phyloP scores from a whole-genome alignment of 1,140 invertebrate genomes.

The Drosophila gunungcola region DNA sequence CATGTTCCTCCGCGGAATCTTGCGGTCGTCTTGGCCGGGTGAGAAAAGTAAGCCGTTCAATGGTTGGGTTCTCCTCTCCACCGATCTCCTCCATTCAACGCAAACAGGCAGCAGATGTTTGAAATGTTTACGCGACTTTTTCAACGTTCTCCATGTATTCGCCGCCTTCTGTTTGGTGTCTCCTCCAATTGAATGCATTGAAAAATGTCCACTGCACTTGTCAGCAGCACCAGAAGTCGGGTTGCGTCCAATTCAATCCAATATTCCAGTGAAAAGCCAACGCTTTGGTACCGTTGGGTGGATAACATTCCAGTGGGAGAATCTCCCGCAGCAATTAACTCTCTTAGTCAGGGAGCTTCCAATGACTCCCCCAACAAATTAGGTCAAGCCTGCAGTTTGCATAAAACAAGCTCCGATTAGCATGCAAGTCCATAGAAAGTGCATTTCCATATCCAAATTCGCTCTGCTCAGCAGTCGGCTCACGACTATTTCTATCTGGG shows the following conservation, averaged over 20 bases:
- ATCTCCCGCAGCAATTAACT: slow-evolving; percentile 48
- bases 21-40: slow-evolving; percentile 51
- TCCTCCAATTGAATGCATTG: slow-evolving; percentile 54
- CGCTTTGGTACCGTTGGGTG: slow-evolving; percentile 54
- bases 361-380: slow-evolving; percentile 45
- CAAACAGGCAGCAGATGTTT: slow-evolving; percentile 64
- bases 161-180: slow-evolving; percentile 31
- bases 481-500: slow-evolving; percentile 59
- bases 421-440: slow-evolving; percentile 57
- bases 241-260: too few relatives aligned
- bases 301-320: slow-evolving; percentile 14
- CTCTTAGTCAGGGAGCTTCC: slow-evolving; percentile 27
- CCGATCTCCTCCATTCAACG: slow-evolving; percentile 41
- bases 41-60: slow-evolving; percentile 72
- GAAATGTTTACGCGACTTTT: slow-evolving; percentile 73
- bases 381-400: slow-evolving; percentile 62
- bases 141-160: slow-evolving; percentile 43
- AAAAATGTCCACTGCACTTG: slow-evolving; percentile 69
- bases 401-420: slow-evolving; percentile 40
- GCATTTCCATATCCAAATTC: slow-evolving; percentile 63
- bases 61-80: not conserved
- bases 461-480: slow-evolving; percentile 19
- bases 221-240: slow-evolving; percentile 41
- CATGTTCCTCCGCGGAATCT: slow-evolving; percentile 57
- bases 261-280: slow-evolving; percentile 17